Conservation (phyloP, 2,797 vertebrate genomes). For the Cyprinella venusta region DNA sequence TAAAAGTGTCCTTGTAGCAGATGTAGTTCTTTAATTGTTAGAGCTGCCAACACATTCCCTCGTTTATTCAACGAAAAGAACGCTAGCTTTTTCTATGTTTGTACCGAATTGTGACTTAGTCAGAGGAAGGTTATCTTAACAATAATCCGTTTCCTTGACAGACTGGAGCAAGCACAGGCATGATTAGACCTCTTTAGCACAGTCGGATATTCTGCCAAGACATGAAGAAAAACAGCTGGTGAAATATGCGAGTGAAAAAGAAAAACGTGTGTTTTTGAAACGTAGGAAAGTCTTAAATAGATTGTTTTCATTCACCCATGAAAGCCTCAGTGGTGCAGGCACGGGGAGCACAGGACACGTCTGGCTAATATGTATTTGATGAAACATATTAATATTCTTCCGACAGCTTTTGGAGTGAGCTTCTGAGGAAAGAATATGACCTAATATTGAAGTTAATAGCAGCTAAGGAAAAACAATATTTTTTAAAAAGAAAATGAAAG, state of each 20-base stretch:
- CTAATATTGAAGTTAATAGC: conserved; percentile 38
- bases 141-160: conserved; percentile 33
- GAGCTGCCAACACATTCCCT: conserved; percentile 28
- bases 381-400: conserved; percentile 50
- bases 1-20: conserved; percentile 27
- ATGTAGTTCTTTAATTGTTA: not conserved
- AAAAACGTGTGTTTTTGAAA: conserved; percentile 38
- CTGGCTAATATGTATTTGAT: conserved; percentile 50
- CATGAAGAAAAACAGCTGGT: conserved; percentile 41
- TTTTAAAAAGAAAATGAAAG: not conserved
- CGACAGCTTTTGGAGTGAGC: conserved; percentile 36
- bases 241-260: conserved; percentile 19
- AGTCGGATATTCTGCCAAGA: conserved; percentile 32
- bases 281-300: conserved; percentile 38
- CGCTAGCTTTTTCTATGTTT: conserved; percentile 9
- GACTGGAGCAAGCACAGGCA: conserved; percentile 26
- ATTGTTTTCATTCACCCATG: conserved; percentile 49
- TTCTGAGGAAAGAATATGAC: conserved; percentile 40
- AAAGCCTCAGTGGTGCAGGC: conserved; percentile 27
- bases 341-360: conserved; percentile 22
- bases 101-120: not conserved
- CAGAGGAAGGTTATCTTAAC: conserved; percentile 36
- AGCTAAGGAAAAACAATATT: conserved; percentile 30
- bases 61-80: conserved; percentile 1
- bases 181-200: conserved; percentile 35